A percentile compares a stretch with the other conserved stretches of the same genome.
These are phyloP conservation scores for Podabrus alpinus DNA, from an alignment of 2,888 invertebrate species.

Conservation along the genomic window DNA sequence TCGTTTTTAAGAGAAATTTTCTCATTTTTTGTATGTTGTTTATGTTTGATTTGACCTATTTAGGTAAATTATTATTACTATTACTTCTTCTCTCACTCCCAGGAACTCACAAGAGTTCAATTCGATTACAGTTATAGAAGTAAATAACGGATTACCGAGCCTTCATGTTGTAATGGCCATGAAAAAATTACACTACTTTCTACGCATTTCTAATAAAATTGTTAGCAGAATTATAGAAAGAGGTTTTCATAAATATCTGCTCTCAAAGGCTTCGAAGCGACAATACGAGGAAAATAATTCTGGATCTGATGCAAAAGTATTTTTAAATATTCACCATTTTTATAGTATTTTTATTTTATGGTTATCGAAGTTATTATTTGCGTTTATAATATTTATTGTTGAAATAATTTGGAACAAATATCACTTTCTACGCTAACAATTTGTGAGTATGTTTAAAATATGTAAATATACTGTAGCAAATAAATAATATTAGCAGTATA, in stretches of 20 bases:
- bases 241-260: background rate
- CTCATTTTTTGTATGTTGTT: conserved; percentile 36
- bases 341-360: background rate
- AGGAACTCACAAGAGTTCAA: background rate
- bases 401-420: background rate
- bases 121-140: background rate
- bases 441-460: too few relatives aligned
- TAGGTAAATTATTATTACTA: conserved; percentile 21
- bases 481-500: too few relatives aligned
- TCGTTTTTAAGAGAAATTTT: conserved; percentile 23
- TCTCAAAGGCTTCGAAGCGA: background rate
- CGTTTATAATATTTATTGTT: background rate
- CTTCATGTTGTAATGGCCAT: background rate
- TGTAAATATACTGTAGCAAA: too few relatives aligned
- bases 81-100: too few relatives aligned
- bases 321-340: background rate
- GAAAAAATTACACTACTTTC: background rate
- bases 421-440: too few relatives aligned
- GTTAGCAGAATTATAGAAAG: background rate
- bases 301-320: background rate
- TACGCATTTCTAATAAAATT: background rate
- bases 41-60: conserved; percentile 30
- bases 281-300: too few relatives aligned
- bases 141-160: background rate
- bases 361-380: background rate